Evolutionary conservation across 1,140 invertebrate species (phyloP).

Genomic region (Saccostrea echinata): DNA sequence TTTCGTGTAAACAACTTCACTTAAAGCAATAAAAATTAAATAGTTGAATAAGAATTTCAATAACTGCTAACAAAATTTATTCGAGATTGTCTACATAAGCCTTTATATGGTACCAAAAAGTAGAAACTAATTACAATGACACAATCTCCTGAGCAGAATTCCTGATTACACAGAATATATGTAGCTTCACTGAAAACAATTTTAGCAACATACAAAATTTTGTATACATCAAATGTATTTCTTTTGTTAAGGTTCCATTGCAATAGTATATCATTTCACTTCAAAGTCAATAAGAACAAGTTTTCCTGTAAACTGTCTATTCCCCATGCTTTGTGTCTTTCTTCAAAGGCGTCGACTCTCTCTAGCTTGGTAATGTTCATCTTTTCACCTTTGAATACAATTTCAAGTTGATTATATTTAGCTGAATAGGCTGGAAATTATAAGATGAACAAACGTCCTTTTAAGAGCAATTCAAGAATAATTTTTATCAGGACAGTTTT

Average conservation of each 20-base stretch:
- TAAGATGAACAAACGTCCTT: not conserved
- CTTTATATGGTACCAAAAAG: not conserved
- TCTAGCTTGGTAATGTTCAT: slow-evolving; percentile 2
- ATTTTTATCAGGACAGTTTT: too few relatives aligned
- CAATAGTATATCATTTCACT: not conserved
- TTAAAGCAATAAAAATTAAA: too few relatives aligned
- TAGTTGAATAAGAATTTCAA: too few relatives aligned
- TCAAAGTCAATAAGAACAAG: not conserved
- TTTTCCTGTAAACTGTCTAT: slow-evolving; percentile 22
- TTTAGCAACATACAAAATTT: not conserved
- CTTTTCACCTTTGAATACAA: not conserved
- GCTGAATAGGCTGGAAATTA: not conserved
- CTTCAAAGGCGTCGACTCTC: not conserved
- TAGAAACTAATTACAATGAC: not conserved
- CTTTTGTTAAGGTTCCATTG: not conserved
- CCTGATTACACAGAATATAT: not conserved
- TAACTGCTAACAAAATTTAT: too few relatives aligned
- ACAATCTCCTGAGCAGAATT: not conserved
- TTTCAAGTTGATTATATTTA: not conserved
- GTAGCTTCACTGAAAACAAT: not conserved
- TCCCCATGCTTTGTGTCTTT: slow-evolving; percentile 28
- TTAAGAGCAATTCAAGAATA: too few relatives aligned
- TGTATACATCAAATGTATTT: not conserved
- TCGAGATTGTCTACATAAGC: too few relatives aligned
- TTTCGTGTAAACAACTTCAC: too few relatives aligned